Conservation (phyloP, 2,888 invertebrate species). For the Nipponacmea schrenckii region DNA sequence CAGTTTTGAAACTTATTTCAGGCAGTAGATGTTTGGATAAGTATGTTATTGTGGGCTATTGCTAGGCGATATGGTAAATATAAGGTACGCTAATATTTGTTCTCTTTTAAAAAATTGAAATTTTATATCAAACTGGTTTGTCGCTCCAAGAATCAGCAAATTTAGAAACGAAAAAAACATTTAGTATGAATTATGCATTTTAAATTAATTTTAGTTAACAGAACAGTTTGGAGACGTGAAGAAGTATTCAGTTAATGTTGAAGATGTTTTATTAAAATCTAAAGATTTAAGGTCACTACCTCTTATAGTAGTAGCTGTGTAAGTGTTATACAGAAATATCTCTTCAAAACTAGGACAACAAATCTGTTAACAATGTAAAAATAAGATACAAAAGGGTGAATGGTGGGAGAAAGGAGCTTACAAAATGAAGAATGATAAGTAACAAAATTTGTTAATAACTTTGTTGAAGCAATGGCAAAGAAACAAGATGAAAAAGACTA, state of each 20-base stretch:
- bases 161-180: too few relatives aligned
- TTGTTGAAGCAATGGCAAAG: constrained; percentile 17
- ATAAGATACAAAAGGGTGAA: too few relatives aligned
- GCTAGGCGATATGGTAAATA: constrained; percentile 77
- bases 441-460: too few relatives aligned
- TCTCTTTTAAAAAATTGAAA: neutral
- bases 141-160: too few relatives aligned
- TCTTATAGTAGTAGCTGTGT: constrained; percentile 42
- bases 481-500: constrained; percentile 17
- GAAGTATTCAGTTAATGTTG: constrained; percentile 40
- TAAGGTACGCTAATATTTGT: constrained; percentile 66
- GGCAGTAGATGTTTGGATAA: constrained; percentile 57
- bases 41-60: constrained; percentile 78
- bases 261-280: constrained; percentile 37
- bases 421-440: too few relatives aligned
- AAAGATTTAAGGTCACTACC: constrained; percentile 39
- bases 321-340: constrained; percentile 24
- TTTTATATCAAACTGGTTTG: too few relatives aligned
- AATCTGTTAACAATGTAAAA: too few relatives aligned
- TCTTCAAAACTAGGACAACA: too few relatives aligned
- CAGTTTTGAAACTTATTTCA: neutral
- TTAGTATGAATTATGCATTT: too few relatives aligned
- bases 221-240: constrained; percentile 59
- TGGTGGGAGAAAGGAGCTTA: too few relatives aligned
- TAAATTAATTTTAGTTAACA: constrained; percentile 33